These are phyloP conservation scores for Anthopleura sola DNA, from an alignment of 64 coral and sea anemone genomes.

Conservation along the genomic window DNA sequence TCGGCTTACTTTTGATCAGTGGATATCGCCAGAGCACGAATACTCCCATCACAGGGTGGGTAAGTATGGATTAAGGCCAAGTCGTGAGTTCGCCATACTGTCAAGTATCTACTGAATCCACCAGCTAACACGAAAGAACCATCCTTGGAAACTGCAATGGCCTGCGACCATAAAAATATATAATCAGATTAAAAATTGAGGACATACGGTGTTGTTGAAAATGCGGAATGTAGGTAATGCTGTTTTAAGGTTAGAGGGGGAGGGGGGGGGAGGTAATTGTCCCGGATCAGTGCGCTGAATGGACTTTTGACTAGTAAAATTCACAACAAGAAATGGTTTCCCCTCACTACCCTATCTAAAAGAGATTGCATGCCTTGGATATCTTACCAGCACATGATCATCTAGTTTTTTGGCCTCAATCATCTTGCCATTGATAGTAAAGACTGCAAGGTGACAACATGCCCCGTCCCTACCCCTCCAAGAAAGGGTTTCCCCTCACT, in stretches of 20 bases:
- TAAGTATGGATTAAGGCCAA: slow-evolving; percentile 73
- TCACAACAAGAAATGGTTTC: too few relatives aligned
- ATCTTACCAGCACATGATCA: slow-evolving; percentile 86
- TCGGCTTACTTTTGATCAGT: slow-evolving; percentile 58
- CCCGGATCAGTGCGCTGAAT: too few relatives aligned
- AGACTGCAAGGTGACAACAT: slow-evolving; percentile 53
- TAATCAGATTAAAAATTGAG: neutral
- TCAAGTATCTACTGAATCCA: slow-evolving; percentile 87
- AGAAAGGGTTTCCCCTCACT: too few relatives aligned
- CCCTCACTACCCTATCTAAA: too few relatives aligned
- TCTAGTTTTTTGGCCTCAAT: slow-evolving; percentile 57
- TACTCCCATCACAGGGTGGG: slow-evolving; percentile 84
- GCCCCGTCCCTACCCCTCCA: too few relatives aligned
- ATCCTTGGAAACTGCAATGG: slow-evolving; percentile 72
- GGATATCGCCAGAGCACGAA: slow-evolving; percentile 63
- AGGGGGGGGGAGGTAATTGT: too few relatives aligned
- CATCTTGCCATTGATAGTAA: slow-evolving; percentile 78
- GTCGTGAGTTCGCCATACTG: slow-evolving; percentile 86
- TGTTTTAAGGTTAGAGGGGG: neutral
- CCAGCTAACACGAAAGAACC: slow-evolving; percentile 93
- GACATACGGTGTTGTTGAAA: too few relatives aligned
- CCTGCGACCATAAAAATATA: slow-evolving; percentile 34
- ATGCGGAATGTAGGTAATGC: neutral
- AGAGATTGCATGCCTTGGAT: neutral
- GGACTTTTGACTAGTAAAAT: too few relatives aligned